These are phyloP conservation scores for Tragulus kanchil DNA, from an alignment of 2,113 vertebrate species.

Conservation along the genomic window DNA sequence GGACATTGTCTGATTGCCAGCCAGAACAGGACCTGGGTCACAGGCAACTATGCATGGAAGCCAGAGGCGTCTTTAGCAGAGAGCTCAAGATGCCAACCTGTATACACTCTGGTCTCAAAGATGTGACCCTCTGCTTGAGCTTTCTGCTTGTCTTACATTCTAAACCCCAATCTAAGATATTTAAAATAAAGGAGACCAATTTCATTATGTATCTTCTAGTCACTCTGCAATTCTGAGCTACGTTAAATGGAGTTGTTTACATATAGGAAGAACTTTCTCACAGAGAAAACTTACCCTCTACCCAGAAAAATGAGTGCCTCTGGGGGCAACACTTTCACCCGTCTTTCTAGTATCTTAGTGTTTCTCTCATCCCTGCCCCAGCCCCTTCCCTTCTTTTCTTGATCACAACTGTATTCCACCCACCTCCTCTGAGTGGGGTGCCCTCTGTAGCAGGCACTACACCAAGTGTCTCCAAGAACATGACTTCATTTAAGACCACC, in stretches of 20 bases:
- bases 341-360: neutral
- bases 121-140: neutral
- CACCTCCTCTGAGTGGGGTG: neutral
- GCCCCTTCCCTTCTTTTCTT: neutral
- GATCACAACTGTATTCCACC: neutral
- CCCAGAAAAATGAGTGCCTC: neutral
- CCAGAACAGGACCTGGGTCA: neutral
- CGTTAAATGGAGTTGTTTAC: neutral
- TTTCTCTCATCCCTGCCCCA: neutral
- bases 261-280: neutral
- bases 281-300: neutral
- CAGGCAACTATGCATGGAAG: neutral
- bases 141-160: neutral
- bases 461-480: neutral
- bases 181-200: neutral
- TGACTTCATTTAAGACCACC: neutral
- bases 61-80: neutral
- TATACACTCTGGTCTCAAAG: neutral
- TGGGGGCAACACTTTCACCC: neutral
- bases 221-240: neutral
- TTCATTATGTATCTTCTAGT: neutral
- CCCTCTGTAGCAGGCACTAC: neutral
- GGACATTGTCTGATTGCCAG: neutral
- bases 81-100: neutral
- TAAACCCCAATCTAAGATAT: neutral